Percentiles rank a stretch among this genome's conserved stretches.
Evolutionary conservation across 1,140 invertebrate genomes (phyloP).

Genomic region (Berghia stephanieae): DNA sequence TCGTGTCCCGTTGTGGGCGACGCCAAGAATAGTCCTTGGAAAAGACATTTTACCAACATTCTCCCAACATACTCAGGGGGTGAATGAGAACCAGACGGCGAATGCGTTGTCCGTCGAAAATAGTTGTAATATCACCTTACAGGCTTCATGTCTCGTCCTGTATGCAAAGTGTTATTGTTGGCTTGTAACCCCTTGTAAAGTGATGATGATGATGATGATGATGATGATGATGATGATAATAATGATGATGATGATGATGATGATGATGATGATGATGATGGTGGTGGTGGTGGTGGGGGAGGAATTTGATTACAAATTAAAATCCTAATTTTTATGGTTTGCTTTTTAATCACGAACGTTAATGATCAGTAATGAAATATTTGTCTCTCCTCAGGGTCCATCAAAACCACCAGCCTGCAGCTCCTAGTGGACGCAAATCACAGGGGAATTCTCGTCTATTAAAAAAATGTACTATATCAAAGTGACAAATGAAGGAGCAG

Average conservation of each 20-base stretch:
- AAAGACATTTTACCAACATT: background rate
- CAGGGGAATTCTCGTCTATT: too few relatives aligned
- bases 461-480: too few relatives aligned
- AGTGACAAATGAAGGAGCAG: too few relatives aligned
- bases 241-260: background rate
- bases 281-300: background rate
- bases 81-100: background rate
- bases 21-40: too few relatives aligned
- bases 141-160: background rate
- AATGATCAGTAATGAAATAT: background rate
- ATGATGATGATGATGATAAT: background rate
- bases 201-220: constrained; percentile 12
- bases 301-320: background rate
- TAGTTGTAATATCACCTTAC: background rate
- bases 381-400: constrained; percentile 19
- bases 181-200: too few relatives aligned
- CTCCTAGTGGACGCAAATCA: too few relatives aligned
- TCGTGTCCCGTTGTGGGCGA: too few relatives aligned
- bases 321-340: background rate
- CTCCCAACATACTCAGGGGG: background rate
- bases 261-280: background rate
- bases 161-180: background rate
- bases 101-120: background rate
- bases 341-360: background rate
- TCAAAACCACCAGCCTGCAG: too few relatives aligned